Conservation (phyloP, 1,140 invertebrate genomes). For the Acromyrmex heyeri region DNA sequence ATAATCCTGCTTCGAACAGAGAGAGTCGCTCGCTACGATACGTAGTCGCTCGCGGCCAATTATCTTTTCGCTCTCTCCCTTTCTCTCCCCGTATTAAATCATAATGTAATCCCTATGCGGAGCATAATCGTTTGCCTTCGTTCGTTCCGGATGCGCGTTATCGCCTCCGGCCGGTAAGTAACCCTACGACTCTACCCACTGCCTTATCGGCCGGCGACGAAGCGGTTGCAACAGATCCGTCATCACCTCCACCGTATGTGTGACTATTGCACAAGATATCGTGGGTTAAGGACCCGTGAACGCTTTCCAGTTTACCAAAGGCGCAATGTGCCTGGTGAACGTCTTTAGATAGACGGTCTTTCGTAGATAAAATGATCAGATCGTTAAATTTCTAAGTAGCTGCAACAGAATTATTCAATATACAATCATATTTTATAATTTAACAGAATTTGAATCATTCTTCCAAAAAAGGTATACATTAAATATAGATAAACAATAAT, state of each 20-base stretch:
- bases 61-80: constrained; percentile 15
- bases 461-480: background rate
- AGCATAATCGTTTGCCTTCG: constrained; percentile 52
- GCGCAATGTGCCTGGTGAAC: background rate
- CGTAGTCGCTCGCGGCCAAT: background rate
- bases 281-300: constrained; percentile 74
- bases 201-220: constrained; percentile 79
- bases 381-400: background rate
- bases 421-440: background rate
- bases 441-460: background rate
- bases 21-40: background rate
- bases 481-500: background rate
- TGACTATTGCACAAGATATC: constrained; percentile 78
- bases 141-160: constrained; percentile 51
- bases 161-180: constrained; percentile 63
- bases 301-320: background rate
- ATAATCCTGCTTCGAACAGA: background rate
- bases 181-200: constrained; percentile 74
- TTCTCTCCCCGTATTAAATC: constrained; percentile 41
- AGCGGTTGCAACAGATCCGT: constrained; percentile 64
- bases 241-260: constrained; percentile 66
- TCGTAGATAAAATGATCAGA: background rate
- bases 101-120: constrained; percentile 42
- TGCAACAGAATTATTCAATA: background rate
- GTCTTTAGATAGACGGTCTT: background rate